Evolutionary conservation across 2,113 vertebrate species (phyloP).

Genomic region (Pseudopipra pipra): DNA sequence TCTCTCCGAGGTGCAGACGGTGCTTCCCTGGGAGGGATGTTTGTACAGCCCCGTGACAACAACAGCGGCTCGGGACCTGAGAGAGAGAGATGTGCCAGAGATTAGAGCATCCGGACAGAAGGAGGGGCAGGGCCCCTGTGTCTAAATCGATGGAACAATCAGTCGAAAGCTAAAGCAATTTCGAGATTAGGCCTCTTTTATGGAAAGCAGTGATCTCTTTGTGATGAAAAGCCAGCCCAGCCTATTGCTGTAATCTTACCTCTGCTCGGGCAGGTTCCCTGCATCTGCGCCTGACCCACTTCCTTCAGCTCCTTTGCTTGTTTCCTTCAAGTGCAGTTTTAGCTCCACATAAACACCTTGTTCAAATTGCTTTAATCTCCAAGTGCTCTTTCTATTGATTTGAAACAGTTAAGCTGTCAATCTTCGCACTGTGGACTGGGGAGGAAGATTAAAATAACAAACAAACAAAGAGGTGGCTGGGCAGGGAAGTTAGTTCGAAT

Average conservation of each 20-base stretch:
- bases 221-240: conserved; percentile 63
- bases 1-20: too few species aligned
- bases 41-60: accelerated
- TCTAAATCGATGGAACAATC: conserved; percentile 76
- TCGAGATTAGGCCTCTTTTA: conserved; percentile 58
- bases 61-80: background rate
- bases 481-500: conserved; percentile 40
- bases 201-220: conserved; percentile 62
- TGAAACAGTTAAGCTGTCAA: conserved; percentile 74
- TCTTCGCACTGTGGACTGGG: conserved; percentile 28
- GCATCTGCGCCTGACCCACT: conserved; percentile 68
- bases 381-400: conserved; percentile 70
- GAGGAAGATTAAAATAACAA: conserved; percentile 79
- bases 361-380: conserved; percentile 76
- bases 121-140: background rate
- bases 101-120: background rate
- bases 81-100: background rate
- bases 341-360: conserved; percentile 74
- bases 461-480: conserved; percentile 57
- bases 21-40: background rate
- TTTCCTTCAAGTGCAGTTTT: conserved; percentile 75
- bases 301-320: conserved; percentile 60
- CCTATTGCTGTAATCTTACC: conserved; percentile 63
- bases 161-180: conserved; percentile 70
- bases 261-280: conserved; percentile 10